Evolutionary conservation across 2,888 invertebrate genomes (phyloP).

Genomic region (Tuta absoluta): DNA sequence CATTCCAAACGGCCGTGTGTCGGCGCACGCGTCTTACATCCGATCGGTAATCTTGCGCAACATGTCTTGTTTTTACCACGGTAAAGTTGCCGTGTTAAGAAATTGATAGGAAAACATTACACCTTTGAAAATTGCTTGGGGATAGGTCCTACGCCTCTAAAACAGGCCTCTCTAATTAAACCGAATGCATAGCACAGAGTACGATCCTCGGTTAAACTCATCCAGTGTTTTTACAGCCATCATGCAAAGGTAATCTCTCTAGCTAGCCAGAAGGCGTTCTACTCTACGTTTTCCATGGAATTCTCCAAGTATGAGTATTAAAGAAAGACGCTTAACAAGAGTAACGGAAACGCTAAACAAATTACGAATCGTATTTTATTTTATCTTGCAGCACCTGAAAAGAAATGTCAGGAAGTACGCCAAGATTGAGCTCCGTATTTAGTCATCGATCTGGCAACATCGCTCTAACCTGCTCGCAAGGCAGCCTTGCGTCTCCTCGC

Average conservation of each 20-base stretch:
- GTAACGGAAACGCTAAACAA: not conserved
- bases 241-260: too few relatives aligned
- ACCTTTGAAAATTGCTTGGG: too few relatives aligned
- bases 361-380: not conserved
- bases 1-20: constrained; percentile 5
- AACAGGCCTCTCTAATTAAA: too few relatives aligned
- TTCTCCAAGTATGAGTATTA: too few relatives aligned
- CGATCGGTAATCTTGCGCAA: not conserved
- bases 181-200: too few relatives aligned
- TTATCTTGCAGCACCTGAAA: not conserved
- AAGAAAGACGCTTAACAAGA: too few relatives aligned
- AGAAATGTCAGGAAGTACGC: constrained; percentile 7
- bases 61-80: not conserved
- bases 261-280: too few relatives aligned
- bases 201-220: too few relatives aligned
- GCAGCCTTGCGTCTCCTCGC: constrained; percentile 16
- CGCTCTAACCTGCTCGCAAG: constrained; percentile 7
- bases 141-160: too few relatives aligned
- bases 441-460: constrained; percentile 12
- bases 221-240: too few relatives aligned
- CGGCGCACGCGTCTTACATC: not conserved
- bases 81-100: not conserved
- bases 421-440: constrained; percentile 7
- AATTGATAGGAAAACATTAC: not conserved
- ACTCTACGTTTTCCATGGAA: too few relatives aligned